Conservation (phyloP, 2,888 invertebrate genomes). For the Sinotaia quadrata region DNA sequence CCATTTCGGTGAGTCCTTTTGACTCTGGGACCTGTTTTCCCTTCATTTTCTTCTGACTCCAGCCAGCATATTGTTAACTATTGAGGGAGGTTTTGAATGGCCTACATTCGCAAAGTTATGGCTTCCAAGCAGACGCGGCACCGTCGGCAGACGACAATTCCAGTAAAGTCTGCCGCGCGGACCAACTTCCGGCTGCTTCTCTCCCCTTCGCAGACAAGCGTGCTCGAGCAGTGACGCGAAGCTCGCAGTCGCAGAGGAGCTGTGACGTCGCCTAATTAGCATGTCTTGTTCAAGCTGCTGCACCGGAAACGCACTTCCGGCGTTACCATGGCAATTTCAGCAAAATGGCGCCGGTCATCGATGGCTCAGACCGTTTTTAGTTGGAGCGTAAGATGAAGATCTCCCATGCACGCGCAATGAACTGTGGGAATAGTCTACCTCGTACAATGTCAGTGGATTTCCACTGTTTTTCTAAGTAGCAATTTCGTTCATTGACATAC, state of each 20-base stretch:
- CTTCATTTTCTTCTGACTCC: background rate
- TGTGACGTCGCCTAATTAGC: slow-evolving; percentile 37
- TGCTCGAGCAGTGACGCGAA: slow-evolving; percentile 6
- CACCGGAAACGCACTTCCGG: slow-evolving; percentile 35
- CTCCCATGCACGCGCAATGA: background rate
- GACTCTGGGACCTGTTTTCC: background rate
- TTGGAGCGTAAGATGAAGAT: slow-evolving; percentile 5
- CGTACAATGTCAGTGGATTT: too few species aligned
- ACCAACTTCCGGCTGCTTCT: slow-evolving; percentile 15
- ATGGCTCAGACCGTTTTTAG: slow-evolving; percentile 1
- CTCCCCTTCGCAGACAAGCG: background rate
- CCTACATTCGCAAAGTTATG: too few species aligned
- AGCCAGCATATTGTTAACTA: too few species aligned
- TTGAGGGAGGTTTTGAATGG: too few species aligned
- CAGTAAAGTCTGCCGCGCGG: slow-evolving; percentile 14
- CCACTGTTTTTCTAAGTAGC: too few species aligned
- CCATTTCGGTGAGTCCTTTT: background rate
- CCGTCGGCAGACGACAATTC: slow-evolving; percentile 4
- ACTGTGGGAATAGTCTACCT: background rate
- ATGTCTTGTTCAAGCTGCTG: slow-evolving; percentile 35
- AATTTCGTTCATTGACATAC: too few species aligned
- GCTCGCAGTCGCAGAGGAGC: slow-evolving; percentile 8
- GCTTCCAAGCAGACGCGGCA: background rate
- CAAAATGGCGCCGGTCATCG: slow-evolving; percentile 27
- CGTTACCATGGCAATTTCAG: slow-evolving; percentile 34